Conservation (phyloP, 2,888 invertebrate species). For the Diploptera punctata region DNA sequence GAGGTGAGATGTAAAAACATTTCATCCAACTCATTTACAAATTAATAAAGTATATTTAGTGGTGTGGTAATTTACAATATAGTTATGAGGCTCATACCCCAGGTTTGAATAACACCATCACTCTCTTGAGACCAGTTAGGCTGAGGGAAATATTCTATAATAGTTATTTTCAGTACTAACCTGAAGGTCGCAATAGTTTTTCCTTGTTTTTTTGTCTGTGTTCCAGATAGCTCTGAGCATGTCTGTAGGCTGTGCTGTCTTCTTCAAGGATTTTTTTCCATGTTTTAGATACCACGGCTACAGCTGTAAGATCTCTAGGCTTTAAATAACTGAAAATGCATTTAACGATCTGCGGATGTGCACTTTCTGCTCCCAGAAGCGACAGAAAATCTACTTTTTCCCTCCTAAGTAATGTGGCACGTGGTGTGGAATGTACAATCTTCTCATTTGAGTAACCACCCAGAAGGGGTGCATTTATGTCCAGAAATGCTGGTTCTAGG, state of each 20-base stretch:
- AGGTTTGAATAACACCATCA: too few relatives aligned
- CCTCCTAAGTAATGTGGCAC: conserved; percentile 7
- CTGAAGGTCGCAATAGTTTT: neutral
- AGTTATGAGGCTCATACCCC: too few relatives aligned
- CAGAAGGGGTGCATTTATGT: too few relatives aligned
- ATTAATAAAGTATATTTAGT: too few relatives aligned
- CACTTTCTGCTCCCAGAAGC: conserved; percentile 20
- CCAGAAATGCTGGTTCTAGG: neutral
- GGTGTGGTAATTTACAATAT: too few relatives aligned
- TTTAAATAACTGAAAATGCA: conserved; percentile 38
- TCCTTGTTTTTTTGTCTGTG: conserved; percentile 7
- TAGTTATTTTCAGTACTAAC: too few relatives aligned
- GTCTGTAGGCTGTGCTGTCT: conserved; percentile 13
- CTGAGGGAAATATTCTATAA: too few relatives aligned
- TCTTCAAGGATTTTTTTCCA: conserved; percentile 38
- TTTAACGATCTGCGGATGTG: conserved; percentile 12
- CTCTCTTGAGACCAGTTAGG: too few relatives aligned
- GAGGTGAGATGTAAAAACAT: too few relatives aligned
- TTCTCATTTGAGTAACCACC: too few relatives aligned
- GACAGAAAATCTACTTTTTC: conserved; percentile 31
- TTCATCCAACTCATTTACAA: too few relatives aligned
- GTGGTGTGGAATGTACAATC: too few relatives aligned
- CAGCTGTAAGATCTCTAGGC: conserved; percentile 43
- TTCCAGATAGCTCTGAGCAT: conserved; percentile 2
- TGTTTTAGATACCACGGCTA: conserved; percentile 44